Base-by-base conservation (phyloP, 2,888 invertebrate species). In the Nymphalis polychloros region DNA sequence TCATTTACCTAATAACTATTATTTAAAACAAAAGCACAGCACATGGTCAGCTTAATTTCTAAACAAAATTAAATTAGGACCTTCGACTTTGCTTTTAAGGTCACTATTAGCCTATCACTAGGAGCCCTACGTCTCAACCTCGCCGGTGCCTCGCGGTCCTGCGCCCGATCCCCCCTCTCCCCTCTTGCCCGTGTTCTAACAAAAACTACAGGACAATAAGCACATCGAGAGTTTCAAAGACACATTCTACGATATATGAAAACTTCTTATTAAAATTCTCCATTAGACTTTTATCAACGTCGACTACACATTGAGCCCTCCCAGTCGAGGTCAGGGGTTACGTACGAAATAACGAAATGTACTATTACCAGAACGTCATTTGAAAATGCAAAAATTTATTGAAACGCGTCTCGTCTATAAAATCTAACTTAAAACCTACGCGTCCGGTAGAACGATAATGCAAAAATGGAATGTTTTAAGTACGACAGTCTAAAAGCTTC, bases 11-110 rank as follows among this genome's bases (percentile, higher is more conserved):
- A 89, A 83, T 84, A 68, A 84, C 89, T 90, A 91, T 84, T 86
- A 83, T 89, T 91, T 90, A 91, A 92, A 92, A 92, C 90, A 88
- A 90, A 92, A 92, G 90, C 92, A 92, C 92, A 92, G 92, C 92
- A 92, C 92, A 89, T 91, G 87, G 88, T 92, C 91, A 89, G 91
- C 92, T 92, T 92, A 92, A 81, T 83, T 81, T 88, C 69, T 71
- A 71, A 88, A 89, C 79, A 82, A 88, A 88, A 86, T 86, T 86
- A 89, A 88, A 87, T 89, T 84, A 88, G 79, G 84, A 87, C 84
- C 90, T 90, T 88, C 81, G 79, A 84, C 85, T 84, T 84, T 84
- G 88, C 79, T 80, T 80, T 81, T 81, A 83, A 79, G 80, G 78
- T 80, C 86, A 81, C 85, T 87, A 90, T 86, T 82, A 82, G 83